Evolutionary conservation across 2,888 invertebrate species (phyloP).

Genomic region (Leucophora obtusa): DNA sequence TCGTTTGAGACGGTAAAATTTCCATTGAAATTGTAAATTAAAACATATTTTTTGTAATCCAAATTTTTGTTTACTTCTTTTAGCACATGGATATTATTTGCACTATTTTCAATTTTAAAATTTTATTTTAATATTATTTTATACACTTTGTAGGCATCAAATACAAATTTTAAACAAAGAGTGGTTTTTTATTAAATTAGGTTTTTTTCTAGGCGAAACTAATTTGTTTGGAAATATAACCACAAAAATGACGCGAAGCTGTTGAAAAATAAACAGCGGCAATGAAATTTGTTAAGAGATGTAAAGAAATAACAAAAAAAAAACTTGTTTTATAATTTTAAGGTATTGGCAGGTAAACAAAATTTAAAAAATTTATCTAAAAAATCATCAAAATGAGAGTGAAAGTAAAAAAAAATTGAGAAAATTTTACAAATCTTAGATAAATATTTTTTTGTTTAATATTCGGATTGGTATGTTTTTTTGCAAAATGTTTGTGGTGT

Average conservation of each 20-base stretch:
- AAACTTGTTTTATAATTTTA: slow-evolving; percentile 50
- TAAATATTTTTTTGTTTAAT: slow-evolving; percentile 1
- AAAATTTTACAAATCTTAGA: neutral
- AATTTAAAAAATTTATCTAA: slow-evolving; percentile 18
- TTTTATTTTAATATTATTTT: too few relatives aligned
- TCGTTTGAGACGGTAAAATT: slow-evolving; percentile 36
- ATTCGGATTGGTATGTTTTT: neutral
- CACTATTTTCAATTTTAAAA: slow-evolving; percentile 3
- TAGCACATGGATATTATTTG: neutral
- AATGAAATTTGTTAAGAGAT: slow-evolving; percentile 55
- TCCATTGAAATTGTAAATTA: slow-evolving; percentile 39
- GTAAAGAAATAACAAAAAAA: slow-evolving; percentile 40
- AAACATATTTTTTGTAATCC: slow-evolving; percentile 18
- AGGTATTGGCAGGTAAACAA: slow-evolving; percentile 30
- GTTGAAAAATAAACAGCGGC: slow-evolving; percentile 22
- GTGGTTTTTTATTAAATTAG: slow-evolving; percentile 18
- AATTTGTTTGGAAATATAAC: slow-evolving; percentile 18
- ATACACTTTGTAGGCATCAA: neutral
- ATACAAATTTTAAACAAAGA: slow-evolving; percentile 16
- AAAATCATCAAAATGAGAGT: slow-evolving; percentile 18
- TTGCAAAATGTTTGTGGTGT: slow-evolving; percentile 5
- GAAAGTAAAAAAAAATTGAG: slow-evolving; percentile 29
- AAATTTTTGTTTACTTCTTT: neutral
- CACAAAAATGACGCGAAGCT: slow-evolving; percentile 25
- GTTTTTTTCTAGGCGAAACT: neutral